Base-by-base conservation (phyloP, 2,888 invertebrate genomes). In the Lepidocyrtoides sp. region DNA sequence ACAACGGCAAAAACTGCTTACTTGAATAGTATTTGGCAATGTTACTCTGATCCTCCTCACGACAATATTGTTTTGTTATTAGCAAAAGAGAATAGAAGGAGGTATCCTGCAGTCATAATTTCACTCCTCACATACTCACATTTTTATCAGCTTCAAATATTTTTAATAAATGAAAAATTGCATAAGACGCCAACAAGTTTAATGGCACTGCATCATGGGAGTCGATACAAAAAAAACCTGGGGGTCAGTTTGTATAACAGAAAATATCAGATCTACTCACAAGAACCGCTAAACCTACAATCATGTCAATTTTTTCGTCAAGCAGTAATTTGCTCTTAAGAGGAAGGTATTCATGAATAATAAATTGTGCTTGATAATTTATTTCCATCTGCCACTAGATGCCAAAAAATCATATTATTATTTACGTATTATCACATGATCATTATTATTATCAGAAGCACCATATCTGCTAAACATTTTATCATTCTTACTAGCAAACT, bases 321-420 rank as follows among this genome's bases (percentile, higher is more conserved):
- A 91, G 87, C 83, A 60, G 91, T 91, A 91, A 91, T 91, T 87
- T 91, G 77, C 77, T 91, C 66, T 29, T 72, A 85, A 90, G 85
- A 72, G 72, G 81, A 91, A 87, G 77, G 29, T 60, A 91, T 91
- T 87, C 91, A 87, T 91, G 87, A 91, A 91, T 91, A 91, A 91
- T 87, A 91, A 91, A 87, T 88, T 91, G 86, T 87, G 87, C 72
- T 54, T 14, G 91, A 91, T 91, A 91, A 91, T 91, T 91, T 91
- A 87, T 91, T 87, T 87, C 41, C 91, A 83, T 87, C 87, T 91
- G 87, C 87, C 91, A 87, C 91, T 77, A 91, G 79, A 84, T 60
- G 72, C 72, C 85, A 85, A 72, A 66, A 83, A 63, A 26, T 12
- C 10, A n/a, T 54, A 54, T 79, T 79, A 54, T 29, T 54, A 79